Base-by-base conservation (phyloP, 2,797 vertebrate species). In the Acanthiza pusilla region DNA sequence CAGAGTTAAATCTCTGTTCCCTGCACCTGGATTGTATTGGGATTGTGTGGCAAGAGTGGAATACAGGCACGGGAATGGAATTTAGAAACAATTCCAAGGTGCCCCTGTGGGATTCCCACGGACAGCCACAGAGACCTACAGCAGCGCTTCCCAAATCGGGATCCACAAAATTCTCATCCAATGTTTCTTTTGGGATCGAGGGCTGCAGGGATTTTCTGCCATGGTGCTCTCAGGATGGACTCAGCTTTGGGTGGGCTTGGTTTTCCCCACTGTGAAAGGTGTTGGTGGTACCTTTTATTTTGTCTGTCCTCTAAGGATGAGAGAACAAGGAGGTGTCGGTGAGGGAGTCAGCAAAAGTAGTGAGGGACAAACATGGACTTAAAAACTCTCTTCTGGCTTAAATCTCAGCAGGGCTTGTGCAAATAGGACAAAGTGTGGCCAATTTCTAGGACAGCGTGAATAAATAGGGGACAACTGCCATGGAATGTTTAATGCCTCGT, bases 151-250 rank as follows among this genome's bases (percentile, higher is more conserved):
- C 63, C 36, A 66, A 38, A 63, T 3, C 9, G 7, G 26, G 11
- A 81, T 60, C 7, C 36, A 66, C 63, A 16, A 70, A 85, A 65
- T 12, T 66, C 36, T 50, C 45, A 18, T 6, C 21, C 19, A 18
- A 45, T 0, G 2, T 15, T 45, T 73, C 51, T 16, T 57, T 54
- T 0, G 0, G 42, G 53, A 26, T 5, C 6, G 22, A 80, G n/a
- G 45, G n/a, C 36, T 90, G 85, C 27, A 79, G 51, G 32, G 48
- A 62, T 79, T 51, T 70, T 38, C 77, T 55, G 42, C 47, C n/a
- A 5, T 7, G 34, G 10, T 29, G 20, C 75, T 48, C 68, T 65
- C 38, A 62, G 88, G 65, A 32, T 51, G 54, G 18, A n/a, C 16
- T 32, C 1, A 2, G 32, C 21, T 48, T 63, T 8, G 2, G 7